Evolutionary conservation across 2,888 invertebrate species (phyloP).

Genomic region (Sipunculus nudus): DNA sequence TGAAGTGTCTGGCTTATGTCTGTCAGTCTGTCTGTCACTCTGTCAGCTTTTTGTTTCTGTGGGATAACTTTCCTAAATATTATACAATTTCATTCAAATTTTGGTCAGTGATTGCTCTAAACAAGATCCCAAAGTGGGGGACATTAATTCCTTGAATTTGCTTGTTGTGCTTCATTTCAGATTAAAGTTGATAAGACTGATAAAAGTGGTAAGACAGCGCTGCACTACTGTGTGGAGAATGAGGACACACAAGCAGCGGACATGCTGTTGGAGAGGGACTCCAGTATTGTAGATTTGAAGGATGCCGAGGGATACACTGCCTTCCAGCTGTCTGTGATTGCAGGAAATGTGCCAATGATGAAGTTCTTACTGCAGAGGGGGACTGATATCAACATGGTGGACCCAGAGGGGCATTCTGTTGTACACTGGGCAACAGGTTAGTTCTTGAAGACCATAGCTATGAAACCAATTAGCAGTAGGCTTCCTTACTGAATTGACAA

Average conservation of each 20-base stretch:
- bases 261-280: slow-evolving; percentile 79
- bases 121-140: too few relatives aligned
- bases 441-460: slow-evolving; percentile 33
- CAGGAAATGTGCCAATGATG: slow-evolving; percentile 67
- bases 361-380: slow-evolving; percentile 86
- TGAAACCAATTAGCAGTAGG: too few relatives aligned
- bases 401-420: slow-evolving; percentile 93
- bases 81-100: too few relatives aligned
- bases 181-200: slow-evolving; percentile 39
- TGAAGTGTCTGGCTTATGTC: too few relatives aligned
- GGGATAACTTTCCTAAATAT: too few relatives aligned
- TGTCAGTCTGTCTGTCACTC: too few relatives aligned
- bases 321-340: slow-evolving; percentile 85
- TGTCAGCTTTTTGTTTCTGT: too few relatives aligned
- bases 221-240: slow-evolving; percentile 90
- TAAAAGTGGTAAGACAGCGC: slow-evolving; percentile 72
- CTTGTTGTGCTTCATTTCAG: too few relatives aligned
- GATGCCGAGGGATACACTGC: slow-evolving; percentile 85
- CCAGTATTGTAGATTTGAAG: slow-evolving; percentile 67
- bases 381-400: slow-evolving; percentile 88
- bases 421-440: slow-evolving; percentile 98
- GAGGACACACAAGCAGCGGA: slow-evolving; percentile 75
- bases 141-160: too few relatives aligned
- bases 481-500: too few relatives aligned
- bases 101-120: too few relatives aligned